Evolutionary conservation across 35 echinoderm and acorn worm genomes (phyloP).

Genomic region (Hemicentrotus pulcherrimus): DNA sequence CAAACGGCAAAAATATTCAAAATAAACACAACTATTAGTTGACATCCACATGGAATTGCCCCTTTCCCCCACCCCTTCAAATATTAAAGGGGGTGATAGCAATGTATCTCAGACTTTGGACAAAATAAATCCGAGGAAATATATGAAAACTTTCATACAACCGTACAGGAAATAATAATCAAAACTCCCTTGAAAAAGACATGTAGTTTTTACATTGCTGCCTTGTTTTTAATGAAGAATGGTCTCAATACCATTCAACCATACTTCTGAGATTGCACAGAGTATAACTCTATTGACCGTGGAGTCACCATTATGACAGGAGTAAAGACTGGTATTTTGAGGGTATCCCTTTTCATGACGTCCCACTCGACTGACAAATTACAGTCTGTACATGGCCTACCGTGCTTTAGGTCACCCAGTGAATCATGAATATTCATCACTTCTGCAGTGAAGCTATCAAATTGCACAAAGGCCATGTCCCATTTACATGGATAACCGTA

Average conservation of each 20-base stretch:
- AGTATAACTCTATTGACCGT: neutral
- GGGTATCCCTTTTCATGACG: neutral
- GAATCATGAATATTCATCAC: neutral
- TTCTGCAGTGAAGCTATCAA: neutral
- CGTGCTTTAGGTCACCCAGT: neutral
- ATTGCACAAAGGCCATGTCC: neutral
- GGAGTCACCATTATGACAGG: neutral
- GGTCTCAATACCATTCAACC: neutral
- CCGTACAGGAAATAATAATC: too few relatives aligned
- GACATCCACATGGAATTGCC: too few relatives aligned
- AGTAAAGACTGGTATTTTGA: neutral
- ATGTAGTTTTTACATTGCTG: too few relatives aligned
- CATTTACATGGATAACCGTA: neutral
- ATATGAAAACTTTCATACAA: too few relatives aligned
- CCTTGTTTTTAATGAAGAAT: too few relatives aligned
- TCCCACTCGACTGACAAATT: neutral
- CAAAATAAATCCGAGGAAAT: too few relatives aligned
- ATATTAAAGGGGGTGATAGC: too few relatives aligned
- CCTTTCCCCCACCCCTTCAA: too few relatives aligned
- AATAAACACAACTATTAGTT: too few relatives aligned
- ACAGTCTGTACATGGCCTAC: neutral
- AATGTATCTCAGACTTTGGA: too few relatives aligned
- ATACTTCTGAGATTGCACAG: neutral
- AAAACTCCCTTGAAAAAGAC: too few relatives aligned
- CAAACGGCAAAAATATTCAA: too few relatives aligned